A percentile compares a stretch with the other conserved stretches of the same genome.
These are phyloP conservation scores for Dusona sp. DNA, from an alignment of 2,888 invertebrate species.

Conservation along the genomic window DNA sequence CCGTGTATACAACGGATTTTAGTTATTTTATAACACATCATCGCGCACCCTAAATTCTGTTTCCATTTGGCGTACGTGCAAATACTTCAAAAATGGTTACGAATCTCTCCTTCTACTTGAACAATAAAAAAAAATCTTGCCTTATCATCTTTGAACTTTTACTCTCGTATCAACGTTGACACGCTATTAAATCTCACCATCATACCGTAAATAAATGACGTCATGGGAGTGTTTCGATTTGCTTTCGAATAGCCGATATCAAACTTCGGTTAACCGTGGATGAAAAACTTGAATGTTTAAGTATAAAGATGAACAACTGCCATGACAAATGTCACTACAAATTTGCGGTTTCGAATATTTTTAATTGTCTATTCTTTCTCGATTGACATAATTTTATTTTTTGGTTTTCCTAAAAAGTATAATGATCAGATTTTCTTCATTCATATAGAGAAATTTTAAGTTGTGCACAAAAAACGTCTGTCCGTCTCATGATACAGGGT, in stretches of 20 bases:
- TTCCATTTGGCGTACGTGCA: conserved; percentile 2
- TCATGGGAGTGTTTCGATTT: conserved; percentile 6
- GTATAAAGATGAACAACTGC: background rate
- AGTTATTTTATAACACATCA: conserved; percentile 26
- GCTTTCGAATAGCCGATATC: conserved; percentile 31
- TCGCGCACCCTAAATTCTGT: conserved; percentile 1
- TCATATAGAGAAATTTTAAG: no score
- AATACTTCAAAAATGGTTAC: conserved; percentile 25
- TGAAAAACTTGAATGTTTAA: background rate
- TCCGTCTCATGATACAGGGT: conserved; percentile 14
- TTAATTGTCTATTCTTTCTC: background rate
- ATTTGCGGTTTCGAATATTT: background rate
- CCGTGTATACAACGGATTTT: conserved; percentile 25
- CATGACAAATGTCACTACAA: background rate
- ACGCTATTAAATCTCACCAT: conserved; percentile 1
- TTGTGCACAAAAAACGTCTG: background rate
- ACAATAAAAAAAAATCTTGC: background rate
- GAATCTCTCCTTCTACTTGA: background rate
- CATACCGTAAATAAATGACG: background rate
- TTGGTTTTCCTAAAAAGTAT: background rate
- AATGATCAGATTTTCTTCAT: no score
- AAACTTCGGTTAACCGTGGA: conserved; percentile 19
- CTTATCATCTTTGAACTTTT: conserved; percentile 5
- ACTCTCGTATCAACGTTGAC: conserved; percentile 40
- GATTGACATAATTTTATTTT: background rate